These are phyloP conservation scores for Campylomormyrus numenius DNA, from an alignment of 2,113 vertebrate species.

Conservation along the genomic window DNA sequence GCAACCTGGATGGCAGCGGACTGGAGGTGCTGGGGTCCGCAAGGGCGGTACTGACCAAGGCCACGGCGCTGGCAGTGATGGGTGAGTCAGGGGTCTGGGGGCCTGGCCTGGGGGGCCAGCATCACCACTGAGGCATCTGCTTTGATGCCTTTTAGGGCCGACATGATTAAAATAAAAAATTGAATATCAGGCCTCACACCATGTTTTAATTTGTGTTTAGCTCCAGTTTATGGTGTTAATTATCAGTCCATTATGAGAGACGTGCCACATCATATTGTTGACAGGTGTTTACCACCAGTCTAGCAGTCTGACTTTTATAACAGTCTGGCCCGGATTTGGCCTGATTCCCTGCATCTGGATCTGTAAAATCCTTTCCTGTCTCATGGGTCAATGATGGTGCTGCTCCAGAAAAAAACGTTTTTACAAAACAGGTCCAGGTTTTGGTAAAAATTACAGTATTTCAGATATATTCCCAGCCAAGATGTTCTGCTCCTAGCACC, in stretches of 20 bases:
- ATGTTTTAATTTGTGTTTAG: background rate
- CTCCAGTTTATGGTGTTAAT: background rate
- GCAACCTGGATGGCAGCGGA: constrained; percentile 74
- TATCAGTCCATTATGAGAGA: background rate
- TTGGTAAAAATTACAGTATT: background rate
- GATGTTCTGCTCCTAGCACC: background rate
- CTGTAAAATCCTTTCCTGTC: background rate
- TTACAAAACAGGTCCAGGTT: background rate
- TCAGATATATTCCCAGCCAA: background rate
- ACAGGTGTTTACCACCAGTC: background rate
- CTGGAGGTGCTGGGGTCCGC: constrained; percentile 79
- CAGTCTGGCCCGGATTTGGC: background rate
- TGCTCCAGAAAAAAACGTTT: background rate
- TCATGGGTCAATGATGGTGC: background rate
- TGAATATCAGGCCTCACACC: background rate
- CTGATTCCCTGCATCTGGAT: background rate
- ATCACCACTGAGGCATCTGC: background rate
- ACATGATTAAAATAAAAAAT: background rate
- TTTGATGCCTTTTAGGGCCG: background rate
- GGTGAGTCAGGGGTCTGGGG: constrained; percentile 60
- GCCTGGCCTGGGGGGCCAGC: background rate
- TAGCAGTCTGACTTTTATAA: background rate
- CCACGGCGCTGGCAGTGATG: constrained; percentile 77
- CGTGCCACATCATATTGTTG: background rate
- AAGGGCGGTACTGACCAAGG: constrained; percentile 76